Percentiles rank a stretch among this genome's conserved stretches.
These are phyloP conservation scores for Struthio camelus DNA, from an alignment of 2,113 vertebrate genomes.

Conservation along the genomic window DNA sequence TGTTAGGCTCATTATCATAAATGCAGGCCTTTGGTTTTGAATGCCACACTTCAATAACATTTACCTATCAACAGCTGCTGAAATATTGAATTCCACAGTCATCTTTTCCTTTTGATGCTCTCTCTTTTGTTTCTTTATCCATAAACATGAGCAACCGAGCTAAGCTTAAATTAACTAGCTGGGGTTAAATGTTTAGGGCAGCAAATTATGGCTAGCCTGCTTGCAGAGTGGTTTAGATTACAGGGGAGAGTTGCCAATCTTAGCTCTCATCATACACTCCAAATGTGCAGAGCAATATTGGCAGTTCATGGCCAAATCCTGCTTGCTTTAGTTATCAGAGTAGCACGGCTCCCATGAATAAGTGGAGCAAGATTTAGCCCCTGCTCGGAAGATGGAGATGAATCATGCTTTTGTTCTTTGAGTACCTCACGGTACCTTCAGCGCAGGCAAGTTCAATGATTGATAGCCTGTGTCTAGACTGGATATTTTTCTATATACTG, in stretches of 20 bases:
- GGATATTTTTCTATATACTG: conserved; percentile 67
- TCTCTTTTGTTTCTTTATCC: conserved; percentile 76
- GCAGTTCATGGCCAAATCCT: conserved; percentile 54
- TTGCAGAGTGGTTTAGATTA: conserved; percentile 63
- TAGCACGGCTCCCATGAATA: conserved; percentile 25
- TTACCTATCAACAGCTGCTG: conserved; percentile 70
- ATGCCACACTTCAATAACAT: conserved; percentile 72
- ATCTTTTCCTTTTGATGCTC: conserved; percentile 80
- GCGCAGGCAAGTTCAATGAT: conserved; percentile 45
- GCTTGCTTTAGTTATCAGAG: conserved; percentile 22
- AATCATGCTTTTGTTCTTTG: conserved; percentile 69
- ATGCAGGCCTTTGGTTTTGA: conserved; percentile 67
- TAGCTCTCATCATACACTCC: conserved; percentile 59
- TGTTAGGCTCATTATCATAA: conserved; percentile 77
- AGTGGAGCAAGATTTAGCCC: conserved; percentile 56
- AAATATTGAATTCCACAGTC: conserved; percentile 74
- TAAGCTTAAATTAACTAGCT: conserved; percentile 74
- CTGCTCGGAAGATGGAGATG: conserved; percentile 39
- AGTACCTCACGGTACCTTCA: conserved; percentile 49
- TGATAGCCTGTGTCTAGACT: conserved; percentile 67
- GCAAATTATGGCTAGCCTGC: conserved; percentile 45
- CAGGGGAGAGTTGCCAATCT: conserved; percentile 61
- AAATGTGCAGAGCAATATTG: conserved; percentile 43
- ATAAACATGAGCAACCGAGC: conserved; percentile 78
- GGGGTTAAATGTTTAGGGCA: conserved; percentile 73